Base-by-base conservation (phyloP, 2,797 vertebrate genomes). In the Limosa lapponica region DNA sequence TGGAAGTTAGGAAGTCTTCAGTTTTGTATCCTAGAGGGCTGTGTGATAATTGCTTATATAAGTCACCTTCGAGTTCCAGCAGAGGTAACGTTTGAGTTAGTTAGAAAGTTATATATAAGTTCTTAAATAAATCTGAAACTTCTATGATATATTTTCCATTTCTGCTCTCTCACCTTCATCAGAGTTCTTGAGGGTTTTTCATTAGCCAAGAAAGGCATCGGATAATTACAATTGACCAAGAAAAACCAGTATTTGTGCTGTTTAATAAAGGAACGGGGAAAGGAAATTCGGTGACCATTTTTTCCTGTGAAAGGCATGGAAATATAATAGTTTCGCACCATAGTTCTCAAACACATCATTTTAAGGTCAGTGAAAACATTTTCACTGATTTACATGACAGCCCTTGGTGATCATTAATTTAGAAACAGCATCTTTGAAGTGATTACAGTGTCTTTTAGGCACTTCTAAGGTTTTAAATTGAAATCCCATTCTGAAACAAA, bases 1-100 rank as follows among this genome's bases (percentile, higher is more conserved):
- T 91, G 94, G 82, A 95, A 95, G 66, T 81, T 89, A 88, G 59
- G 77, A 87, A 89, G 16, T 91, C 84, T 97, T 95, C 82, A 78
- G 72, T 57, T 96, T 81, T 87, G 83, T 96, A 69, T 97, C 95
- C 95, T 97, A 86, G 91, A 96, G 94, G 83, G 82, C 49, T 95
- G 46, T 87, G 74, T 87, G 78, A 48, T 96, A 95, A 96, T 96
- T 97, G 79, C 89, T 91, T 96, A 57, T 91, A 37, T 93, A 96
- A 97, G 87, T 94, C 84, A 91, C 93, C 86, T 87, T 92, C 90
- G 94, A 85, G 82, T 96, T 97, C 83, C 73, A 79, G 67, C 64
- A 94, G 82, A 94, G 51, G 70, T 94, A 96, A 96, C 79, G 67
- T 96, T 92, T 1, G 0, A 91, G 81, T 93, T 74, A 92, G 58